Conservation (phyloP, 2,888 invertebrate species). For the Nephrotoma appendiculata region DNA sequence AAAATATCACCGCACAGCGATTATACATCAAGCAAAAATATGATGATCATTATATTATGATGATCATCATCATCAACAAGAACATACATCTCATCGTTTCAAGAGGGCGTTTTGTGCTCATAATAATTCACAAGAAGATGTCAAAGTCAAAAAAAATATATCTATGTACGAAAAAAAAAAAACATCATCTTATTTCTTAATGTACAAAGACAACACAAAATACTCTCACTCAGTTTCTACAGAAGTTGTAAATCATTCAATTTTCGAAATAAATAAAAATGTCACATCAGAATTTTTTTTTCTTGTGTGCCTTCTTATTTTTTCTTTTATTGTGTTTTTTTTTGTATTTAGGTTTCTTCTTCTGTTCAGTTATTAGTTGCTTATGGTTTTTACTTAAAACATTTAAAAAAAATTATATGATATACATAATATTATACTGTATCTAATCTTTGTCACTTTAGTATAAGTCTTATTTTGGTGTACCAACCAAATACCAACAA, state of each 20-base stretch:
- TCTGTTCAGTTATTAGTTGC: not conserved
- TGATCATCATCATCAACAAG: not conserved
- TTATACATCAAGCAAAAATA: not conserved
- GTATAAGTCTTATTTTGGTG: not conserved
- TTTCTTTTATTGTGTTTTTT: not conserved
- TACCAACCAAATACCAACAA: not conserved
- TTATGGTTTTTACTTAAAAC: not conserved
- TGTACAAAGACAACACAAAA: conserved; percentile 1
- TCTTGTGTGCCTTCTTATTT: not conserved
- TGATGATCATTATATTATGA: not conserved
- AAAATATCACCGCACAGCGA: not conserved
- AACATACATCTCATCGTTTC: not conserved
- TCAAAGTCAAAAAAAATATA: not conserved
- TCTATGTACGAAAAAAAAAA: not conserved
- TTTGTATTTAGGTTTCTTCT: not conserved
- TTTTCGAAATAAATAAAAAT: conserved; percentile 6
- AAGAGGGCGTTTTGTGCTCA: not conserved
- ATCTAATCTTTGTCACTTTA: not conserved
- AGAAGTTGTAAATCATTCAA: conserved; percentile 6
- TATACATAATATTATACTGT: not conserved
- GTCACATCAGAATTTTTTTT: conserved; percentile 5
- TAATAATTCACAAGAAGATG: conserved; percentile 2
- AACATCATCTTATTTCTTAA: conserved; percentile 1
- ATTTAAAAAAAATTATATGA: not conserved
- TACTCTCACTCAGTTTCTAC: not conserved